Percentiles rank a stretch among this genome's conserved stretches.
Conservation (phyloP, 2,888 invertebrate species). For the Andrena praecox region DNA sequence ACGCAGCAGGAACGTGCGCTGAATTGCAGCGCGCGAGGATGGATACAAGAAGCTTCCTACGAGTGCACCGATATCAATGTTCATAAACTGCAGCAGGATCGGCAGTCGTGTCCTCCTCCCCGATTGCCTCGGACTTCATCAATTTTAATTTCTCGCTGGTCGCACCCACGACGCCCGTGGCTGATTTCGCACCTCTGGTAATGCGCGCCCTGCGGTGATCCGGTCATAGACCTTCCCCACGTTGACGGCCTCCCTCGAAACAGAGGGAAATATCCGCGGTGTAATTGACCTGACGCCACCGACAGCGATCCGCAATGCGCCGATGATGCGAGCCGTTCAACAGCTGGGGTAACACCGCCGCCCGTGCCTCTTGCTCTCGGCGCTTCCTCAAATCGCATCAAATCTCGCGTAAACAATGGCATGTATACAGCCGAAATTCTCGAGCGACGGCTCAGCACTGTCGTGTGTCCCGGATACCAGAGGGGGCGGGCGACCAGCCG, state of each 20-base stretch:
- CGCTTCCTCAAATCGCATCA: constrained; percentile 66
- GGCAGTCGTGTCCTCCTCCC: constrained; percentile 59
- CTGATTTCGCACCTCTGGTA: constrained; percentile 26
- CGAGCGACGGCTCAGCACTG: constrained; percentile 30
- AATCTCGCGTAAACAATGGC: constrained; percentile 56
- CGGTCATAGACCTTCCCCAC: constrained; percentile 63
- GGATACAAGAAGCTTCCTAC: constrained; percentile 12
- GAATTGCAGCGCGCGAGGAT: constrained; percentile 15
- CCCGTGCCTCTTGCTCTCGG: constrained; percentile 42
- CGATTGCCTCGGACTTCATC: constrained; percentile 60
- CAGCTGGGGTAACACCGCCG: constrained; percentile 30
- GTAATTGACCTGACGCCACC: constrained; percentile 55
- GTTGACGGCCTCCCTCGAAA: constrained; percentile 38
- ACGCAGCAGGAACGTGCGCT: constrained; percentile 1
- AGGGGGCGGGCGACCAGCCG: constrained; percentile 5
- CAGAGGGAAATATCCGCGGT: constrained; percentile 41
- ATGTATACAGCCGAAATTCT: constrained; percentile 40
- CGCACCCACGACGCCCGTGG: constrained; percentile 3
- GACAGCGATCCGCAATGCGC: constrained; percentile 57
- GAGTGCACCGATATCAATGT: constrained; percentile 49
- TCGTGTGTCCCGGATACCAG: constrained; percentile 31
- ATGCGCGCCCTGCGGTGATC: constrained; percentile 23
- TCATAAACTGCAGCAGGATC: constrained; percentile 56
- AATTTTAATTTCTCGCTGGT: constrained; percentile 39
- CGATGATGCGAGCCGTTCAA: constrained; percentile 45